Percentiles rank a stretch among this genome's conserved stretches.
phyloP scores from a whole-genome alignment of 2,797 vertebrate genomes.

The Lepidocolaptes lacrymiger region DNA sequence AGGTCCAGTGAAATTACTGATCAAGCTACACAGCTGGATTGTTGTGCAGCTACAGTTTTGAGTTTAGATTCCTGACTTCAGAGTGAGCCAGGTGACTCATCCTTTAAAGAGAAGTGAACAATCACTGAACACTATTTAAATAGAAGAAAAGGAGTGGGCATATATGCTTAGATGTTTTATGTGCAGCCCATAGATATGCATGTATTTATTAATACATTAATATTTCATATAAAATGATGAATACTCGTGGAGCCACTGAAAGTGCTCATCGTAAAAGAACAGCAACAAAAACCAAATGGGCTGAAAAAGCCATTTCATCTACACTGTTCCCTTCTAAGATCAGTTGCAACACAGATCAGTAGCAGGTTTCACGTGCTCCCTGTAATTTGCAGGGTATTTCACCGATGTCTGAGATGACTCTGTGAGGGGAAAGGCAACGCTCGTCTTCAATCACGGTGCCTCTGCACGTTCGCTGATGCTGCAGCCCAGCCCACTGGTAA shows the following conservation, averaged over 20 bases:
- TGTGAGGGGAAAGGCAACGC: background rate
- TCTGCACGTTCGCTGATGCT: background rate
- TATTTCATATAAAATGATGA: background rate
- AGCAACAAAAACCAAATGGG: background rate
- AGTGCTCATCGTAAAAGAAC: background rate
- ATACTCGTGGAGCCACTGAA: rapidly evolving
- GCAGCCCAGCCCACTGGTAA: background rate
- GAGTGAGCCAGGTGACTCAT: slow-evolving; percentile 34
- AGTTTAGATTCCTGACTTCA: background rate
- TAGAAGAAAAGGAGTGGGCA: background rate
- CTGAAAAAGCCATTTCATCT: background rate
- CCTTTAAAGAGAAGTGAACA: slow-evolving; percentile 23
- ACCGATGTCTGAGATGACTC: background rate
- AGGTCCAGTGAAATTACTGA: background rate
- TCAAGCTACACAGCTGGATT: background rate
- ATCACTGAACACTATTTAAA: background rate
- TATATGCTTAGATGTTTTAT: background rate
- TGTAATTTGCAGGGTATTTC: background rate
- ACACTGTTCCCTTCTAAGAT: background rate
- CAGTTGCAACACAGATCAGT: background rate
- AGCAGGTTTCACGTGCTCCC: background rate
- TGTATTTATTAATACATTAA: background rate
- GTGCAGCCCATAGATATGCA: background rate
- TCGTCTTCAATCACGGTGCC: background rate
- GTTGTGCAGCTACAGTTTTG: background rate